A percentile compares a stretch with the other conserved stretches of the same genome.
These are phyloP conservation scores for Macroramphosus scolopax DNA, from an alignment of 2,797 vertebrate genomes.

Conservation along the genomic window DNA sequence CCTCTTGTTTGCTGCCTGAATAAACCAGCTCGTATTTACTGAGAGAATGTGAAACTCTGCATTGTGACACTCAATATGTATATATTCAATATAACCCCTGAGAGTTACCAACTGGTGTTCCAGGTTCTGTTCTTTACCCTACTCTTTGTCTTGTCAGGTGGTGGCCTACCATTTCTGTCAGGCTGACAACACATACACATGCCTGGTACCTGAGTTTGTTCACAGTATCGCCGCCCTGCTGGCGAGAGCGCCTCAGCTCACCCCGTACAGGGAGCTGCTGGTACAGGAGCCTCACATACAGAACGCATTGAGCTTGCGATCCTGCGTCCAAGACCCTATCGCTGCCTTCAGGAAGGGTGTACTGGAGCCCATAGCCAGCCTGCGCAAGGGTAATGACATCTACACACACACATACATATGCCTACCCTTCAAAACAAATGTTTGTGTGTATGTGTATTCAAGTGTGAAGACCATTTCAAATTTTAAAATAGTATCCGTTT, in stretches of 20 bases:
- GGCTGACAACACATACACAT: constrained; percentile 98
- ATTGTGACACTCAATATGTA: too few relatives aligned
- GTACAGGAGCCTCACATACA: constrained; percentile 88
- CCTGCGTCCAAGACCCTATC: constrained; percentile 95
- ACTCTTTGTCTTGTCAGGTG: constrained; percentile 77
- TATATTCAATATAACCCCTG: not conserved
- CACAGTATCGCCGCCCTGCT: constrained; percentile 95
- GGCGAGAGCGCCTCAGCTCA: constrained; percentile 85
- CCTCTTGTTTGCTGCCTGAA: constrained; percentile 15
- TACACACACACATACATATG: constrained; percentile 9
- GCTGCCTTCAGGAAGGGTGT: constrained; percentile 89
- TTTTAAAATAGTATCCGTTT: constrained; percentile 37
- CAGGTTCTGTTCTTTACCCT: too few relatives aligned
- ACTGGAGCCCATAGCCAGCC: constrained; percentile 85
- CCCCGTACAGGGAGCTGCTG: constrained; percentile 88
- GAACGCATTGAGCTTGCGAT: constrained; percentile 91
- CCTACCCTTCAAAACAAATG: constrained; percentile 35
- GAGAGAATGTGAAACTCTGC: too few relatives aligned
- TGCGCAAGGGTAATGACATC: constrained; percentile 83
- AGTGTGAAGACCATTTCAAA: constrained; percentile 47
- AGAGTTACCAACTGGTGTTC: too few relatives aligned
- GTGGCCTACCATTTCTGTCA: constrained; percentile 98
- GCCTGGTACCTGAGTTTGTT: constrained; percentile 96
- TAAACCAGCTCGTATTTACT: constrained; percentile 5
- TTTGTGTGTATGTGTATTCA: too few relatives aligned